phyloP scores from a whole-genome alignment of 2,888 invertebrate genomes.

The Pantelozetes paolii region DNA sequence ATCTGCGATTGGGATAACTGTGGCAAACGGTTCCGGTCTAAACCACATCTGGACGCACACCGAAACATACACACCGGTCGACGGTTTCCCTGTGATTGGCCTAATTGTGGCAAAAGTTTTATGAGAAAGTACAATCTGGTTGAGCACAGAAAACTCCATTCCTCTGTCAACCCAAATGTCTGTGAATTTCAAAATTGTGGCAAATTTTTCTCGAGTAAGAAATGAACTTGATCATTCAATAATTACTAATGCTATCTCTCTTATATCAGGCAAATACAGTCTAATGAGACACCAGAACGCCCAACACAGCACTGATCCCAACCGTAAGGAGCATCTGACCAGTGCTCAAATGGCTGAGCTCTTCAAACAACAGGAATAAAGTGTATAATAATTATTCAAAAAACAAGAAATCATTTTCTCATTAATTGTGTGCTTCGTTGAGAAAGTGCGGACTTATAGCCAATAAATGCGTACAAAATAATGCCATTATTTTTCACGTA shows the following conservation, averaged over 20 bases:
- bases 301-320: not conserved
- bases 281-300: conserved; percentile 36
- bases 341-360: no score
- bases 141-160: conserved; percentile 37
- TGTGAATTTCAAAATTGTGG: conserved; percentile 37
- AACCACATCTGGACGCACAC: conserved; percentile 13
- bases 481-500: no score
- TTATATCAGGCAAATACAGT: conserved; percentile 34
- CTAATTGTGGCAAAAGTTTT: conserved; percentile 37
- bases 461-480: no score
- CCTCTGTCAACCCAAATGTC: conserved; percentile 32
- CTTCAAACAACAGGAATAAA: no score
- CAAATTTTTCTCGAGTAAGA: conserved; percentile 27
- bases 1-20: conserved; percentile 15
- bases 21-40: conserved; percentile 9
- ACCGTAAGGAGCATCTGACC: no score
- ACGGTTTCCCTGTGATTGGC: conserved; percentile 38
- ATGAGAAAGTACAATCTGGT: conserved; percentile 33
- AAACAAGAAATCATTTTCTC: no score
- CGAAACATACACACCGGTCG: conserved; percentile 36
- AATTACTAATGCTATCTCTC: not conserved
- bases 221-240: not conserved
- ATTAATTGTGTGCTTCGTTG: no score
- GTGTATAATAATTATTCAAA: no score
- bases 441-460: no score